phyloP scores from a whole-genome alignment of 2,888 invertebrate species.

The Ochropleura plecta region DNA sequence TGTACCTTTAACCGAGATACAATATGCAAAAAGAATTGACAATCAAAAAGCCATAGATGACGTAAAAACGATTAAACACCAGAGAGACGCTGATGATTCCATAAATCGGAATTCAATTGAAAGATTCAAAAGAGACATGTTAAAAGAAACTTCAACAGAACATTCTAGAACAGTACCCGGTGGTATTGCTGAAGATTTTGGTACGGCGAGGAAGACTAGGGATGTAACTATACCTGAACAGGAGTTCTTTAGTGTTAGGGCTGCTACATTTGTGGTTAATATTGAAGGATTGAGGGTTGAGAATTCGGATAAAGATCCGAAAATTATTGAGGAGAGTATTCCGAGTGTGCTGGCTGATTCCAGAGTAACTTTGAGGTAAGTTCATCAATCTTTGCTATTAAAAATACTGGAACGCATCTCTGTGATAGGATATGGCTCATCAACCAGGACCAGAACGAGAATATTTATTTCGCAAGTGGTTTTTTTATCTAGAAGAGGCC shows the following conservation, averaged over 20 bases:
- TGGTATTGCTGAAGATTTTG: conserved; percentile 7
- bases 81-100: conserved; percentile 19
- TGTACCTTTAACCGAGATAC: conserved; percentile 72
- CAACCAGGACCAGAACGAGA: too few species aligned
- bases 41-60: background rate
- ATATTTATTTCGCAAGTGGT: too few species aligned
- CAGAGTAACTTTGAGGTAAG: conserved; percentile 89
- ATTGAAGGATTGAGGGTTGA: conserved; percentile 91
- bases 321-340: conserved; percentile 90
- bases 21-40: conserved; percentile 27
- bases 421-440: too few species aligned
- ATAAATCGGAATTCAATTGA: conserved; percentile 44
- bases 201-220: conserved; percentile 50
- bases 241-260: conserved; percentile 71
- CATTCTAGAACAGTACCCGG: background rate
- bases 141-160: conserved; percentile 9
- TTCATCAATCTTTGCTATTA: background rate
- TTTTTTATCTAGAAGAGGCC: too few species aligned
- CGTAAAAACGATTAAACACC: conserved; percentile 1
- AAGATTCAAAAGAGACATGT: conserved; percentile 15
- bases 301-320: conserved; percentile 89
- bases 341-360: conserved; percentile 92
- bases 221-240: conserved; percentile 61
- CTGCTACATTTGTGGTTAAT: conserved; percentile 66
- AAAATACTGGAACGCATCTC: too few species aligned